phyloP scores from a whole-genome alignment of 2,888 invertebrate genomes.

The Plebejus melissa region DNA sequence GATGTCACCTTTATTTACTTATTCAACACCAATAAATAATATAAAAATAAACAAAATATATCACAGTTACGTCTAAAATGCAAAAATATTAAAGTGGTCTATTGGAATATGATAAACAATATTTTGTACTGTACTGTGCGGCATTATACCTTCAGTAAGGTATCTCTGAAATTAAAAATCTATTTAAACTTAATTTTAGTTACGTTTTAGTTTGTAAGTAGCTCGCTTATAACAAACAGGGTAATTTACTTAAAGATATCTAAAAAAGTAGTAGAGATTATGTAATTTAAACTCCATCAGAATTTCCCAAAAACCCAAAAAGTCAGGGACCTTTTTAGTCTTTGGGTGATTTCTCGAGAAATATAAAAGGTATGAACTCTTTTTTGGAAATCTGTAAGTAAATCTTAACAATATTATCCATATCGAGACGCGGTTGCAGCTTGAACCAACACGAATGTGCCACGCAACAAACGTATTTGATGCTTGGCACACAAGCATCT shows the following conservation, averaged over 20 bases:
- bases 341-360: neutral
- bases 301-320: too few relatives aligned
- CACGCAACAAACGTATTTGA: constrained; percentile 16
- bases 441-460: constrained; percentile 1
- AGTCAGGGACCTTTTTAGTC: neutral
- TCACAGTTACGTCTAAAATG: constrained; percentile 60
- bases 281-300: neutral
- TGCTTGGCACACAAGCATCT: constrained; percentile 20
- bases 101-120: constrained; percentile 59
- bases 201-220: constrained; percentile 48
- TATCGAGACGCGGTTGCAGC: constrained; percentile 16
- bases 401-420: constrained; percentile 23
- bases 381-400: constrained; percentile 12
- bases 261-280: neutral
- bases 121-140: constrained; percentile 72
- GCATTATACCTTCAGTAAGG: constrained; percentile 44
- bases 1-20: constrained; percentile 12
- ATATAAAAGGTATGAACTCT: neutral
- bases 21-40: constrained; percentile 24
- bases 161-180: constrained; percentile 41
- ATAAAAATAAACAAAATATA: constrained; percentile 51
- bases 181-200: constrained; percentile 35
- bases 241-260: constrained; percentile 34
- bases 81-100: constrained; percentile 39
- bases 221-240: constrained; percentile 42